Base-by-base conservation (phyloP, 2,888 invertebrate genomes). In the Hyposoter dolosus region DNA sequence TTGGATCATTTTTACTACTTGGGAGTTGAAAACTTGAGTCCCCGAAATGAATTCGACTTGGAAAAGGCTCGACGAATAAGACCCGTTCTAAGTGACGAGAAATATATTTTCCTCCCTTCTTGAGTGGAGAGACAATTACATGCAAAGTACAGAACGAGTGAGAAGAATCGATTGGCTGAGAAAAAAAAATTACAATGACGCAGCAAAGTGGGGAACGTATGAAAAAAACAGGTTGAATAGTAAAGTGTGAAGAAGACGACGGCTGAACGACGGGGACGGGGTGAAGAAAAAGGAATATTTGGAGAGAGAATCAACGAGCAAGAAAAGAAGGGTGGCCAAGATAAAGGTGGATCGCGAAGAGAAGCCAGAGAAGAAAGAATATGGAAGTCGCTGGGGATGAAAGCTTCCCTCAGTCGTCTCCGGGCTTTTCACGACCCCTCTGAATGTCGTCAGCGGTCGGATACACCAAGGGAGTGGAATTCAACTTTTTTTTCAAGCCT, bases 131-230 rank as follows among this genome's bases (percentile, higher is more conserved):
- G 9, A 28, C 65, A 83, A 72, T 65, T 63, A 32, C 43, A 76
- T 76, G 75, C 53, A 79, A 76, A 80, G 75, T 40, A 71, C 47
- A 45, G 40, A 68, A 75, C 69, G 53, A 19, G 56, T 12, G n/a
- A 47, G 40, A 10, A 40, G 47, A 47, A 78, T 66, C n/a, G 81
- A 19, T 60, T 40, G 56, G 72, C 32, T 56, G 40, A 60, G 50
- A 23, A 43, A 43, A 47, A 45, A 71, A 56, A 5, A 69, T 12
- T 19, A 40, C 15, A 56, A 10, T 43, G 60, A 74, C 60, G 43
- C 40, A 71, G 77, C 71, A 47, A n/a, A n/a, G 77, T 12, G 40
- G 12, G 43, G 35, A 77, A 66, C 60, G 77, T 72, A 79, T 45
- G 72, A 83, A 66, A 82, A 45, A 23, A 40, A 0, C 9, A 32